Conservation (phyloP, 2,797 vertebrate genomes). For the Hemibagrus guttatus region DNA sequence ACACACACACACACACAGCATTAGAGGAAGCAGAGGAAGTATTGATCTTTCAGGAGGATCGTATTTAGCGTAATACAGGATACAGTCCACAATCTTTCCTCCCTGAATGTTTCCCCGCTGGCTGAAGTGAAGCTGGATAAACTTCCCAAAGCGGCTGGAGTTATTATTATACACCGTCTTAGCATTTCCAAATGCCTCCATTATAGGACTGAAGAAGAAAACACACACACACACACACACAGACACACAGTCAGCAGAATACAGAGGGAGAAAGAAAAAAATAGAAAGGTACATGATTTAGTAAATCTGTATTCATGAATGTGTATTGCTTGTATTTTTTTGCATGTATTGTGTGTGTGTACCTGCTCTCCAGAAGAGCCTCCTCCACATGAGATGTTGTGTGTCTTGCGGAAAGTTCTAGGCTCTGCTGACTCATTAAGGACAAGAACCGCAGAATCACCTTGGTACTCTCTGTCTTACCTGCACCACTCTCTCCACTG, state of each 20-base stretch:
- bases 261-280: neutral
- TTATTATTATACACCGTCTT: conserved; percentile 98
- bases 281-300: neutral
- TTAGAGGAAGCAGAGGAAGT: conserved; percentile 28
- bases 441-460: conserved; percentile 94
- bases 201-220: conserved; percentile 84
- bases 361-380: conserved; percentile 97
- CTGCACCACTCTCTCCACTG: conserved; percentile 97
- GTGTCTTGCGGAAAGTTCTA: conserved; percentile 81
- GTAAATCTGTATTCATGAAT: neutral
- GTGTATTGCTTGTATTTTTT: neutral
- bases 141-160: conserved; percentile 98
- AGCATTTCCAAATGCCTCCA: conserved; percentile 97
- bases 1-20: conserved; percentile 1
- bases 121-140: conserved; percentile 92
- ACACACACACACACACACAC: no score
- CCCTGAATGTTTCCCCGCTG: conserved; percentile 97
- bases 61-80: conserved; percentile 73
- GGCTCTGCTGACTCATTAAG: conserved; percentile 88
- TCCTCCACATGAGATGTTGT: conserved; percentile 86
- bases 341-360: conserved; percentile 32
- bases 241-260: neutral
- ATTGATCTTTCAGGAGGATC: conserved; percentile 13
- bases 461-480: conserved; percentile 98
- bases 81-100: conserved; percentile 95